Evolutionary conservation across 1,140 invertebrate genomes (phyloP).

Genomic region (Samia ricini): DNA sequence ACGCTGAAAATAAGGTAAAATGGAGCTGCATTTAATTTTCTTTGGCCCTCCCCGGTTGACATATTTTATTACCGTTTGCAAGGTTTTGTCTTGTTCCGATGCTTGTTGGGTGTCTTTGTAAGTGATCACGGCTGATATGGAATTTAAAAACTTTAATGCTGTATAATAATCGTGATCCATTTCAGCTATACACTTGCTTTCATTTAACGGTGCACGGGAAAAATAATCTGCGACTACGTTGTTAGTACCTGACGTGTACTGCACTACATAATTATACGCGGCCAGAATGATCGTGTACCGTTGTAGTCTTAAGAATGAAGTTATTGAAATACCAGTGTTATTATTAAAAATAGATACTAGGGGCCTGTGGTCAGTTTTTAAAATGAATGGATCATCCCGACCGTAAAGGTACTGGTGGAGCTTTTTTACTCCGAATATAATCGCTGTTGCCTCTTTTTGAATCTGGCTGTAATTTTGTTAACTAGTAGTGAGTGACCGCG

Average conservation of each 20-base stretch:
- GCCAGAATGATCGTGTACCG: conserved; percentile 32
- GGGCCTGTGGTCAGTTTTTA: conserved; percentile 26
- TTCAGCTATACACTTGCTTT: not conserved
- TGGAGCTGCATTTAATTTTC: too few species aligned
- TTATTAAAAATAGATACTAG: conserved; percentile 26
- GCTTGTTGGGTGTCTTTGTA: conserved; percentile 8
- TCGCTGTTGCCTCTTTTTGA: conserved; percentile 72
- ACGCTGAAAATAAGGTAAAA: too few species aligned
- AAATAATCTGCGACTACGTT: conserved; percentile 33
- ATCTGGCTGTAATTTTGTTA: conserved; percentile 74
- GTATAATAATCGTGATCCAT: not conserved
- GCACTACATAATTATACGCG: conserved; percentile 31
- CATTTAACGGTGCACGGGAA: conserved; percentile 22
- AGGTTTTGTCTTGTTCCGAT: conserved; percentile 10
- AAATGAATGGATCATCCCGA: conserved; percentile 25
- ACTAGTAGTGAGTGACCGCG: conserved; percentile 50
- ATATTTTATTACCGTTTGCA: too few species aligned
- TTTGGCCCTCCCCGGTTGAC: too few species aligned
- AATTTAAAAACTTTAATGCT: conserved; percentile 9
- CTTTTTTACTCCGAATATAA: conserved; percentile 63
- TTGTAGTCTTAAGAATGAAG: conserved; percentile 25
- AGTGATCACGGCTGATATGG: not conserved
- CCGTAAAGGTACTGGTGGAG: conserved; percentile 67
- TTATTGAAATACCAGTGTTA: conserved; percentile 24
- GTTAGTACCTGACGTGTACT: conserved; percentile 27